These are phyloP conservation scores for Odontamblyopus rebecca DNA, from an alignment of 2,797 vertebrate genomes.

Conservation along the genomic window DNA sequence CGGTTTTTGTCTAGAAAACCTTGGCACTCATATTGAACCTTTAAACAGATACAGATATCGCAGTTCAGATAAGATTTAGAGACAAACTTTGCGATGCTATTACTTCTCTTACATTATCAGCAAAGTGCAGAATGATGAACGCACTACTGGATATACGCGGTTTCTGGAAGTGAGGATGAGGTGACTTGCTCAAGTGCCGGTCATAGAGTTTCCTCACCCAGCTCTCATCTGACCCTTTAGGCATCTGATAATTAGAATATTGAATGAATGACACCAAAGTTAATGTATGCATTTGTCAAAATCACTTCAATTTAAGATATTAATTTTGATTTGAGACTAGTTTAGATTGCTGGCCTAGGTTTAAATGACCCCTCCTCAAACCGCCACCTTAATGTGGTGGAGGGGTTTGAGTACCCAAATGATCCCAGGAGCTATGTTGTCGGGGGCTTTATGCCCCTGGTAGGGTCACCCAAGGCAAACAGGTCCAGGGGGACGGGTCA, in stretches of 20 bases:
- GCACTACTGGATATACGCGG: conserved; percentile 75
- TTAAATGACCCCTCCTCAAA: too few species aligned
- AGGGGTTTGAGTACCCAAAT: too few species aligned
- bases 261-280: not conserved
- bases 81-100: not conserved
- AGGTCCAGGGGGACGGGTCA: too few species aligned
- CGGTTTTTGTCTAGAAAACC: conserved; percentile 82
- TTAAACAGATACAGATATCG: not conserved
- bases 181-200: conserved; percentile 64
- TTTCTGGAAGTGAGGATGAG: conserved; percentile 77
- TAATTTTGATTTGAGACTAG: not conserved
- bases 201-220: conserved; percentile 83
- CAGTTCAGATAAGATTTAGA: not conserved
- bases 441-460: too few species aligned
- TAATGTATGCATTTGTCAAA: not conserved
- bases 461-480: too few species aligned
- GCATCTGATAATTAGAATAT: conserved; percentile 71
- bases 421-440: too few species aligned
- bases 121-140: conserved; percentile 80
- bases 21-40: conserved; percentile 81
- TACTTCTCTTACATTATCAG: conserved; percentile 73
- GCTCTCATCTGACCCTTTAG: conserved; percentile 80
- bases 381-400: too few species aligned
- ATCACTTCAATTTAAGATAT: not conserved
- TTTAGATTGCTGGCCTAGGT: not conserved